These are phyloP conservation scores for Upupa epops DNA, from an alignment of 2,113 vertebrate species.

Conservation along the genomic window DNA sequence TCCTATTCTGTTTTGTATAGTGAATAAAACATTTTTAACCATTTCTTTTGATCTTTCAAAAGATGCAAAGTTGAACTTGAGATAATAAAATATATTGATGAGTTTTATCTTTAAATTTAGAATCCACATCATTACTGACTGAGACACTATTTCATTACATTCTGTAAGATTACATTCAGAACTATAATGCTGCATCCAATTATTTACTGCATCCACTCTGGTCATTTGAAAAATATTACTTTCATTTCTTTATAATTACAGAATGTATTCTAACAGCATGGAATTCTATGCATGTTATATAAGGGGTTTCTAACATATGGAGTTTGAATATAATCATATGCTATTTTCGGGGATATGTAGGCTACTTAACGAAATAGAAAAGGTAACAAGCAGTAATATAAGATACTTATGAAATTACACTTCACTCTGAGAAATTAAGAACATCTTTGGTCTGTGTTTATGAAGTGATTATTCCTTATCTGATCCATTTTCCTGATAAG, in stretches of 20 bases:
- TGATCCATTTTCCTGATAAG: neutral
- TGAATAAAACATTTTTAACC: neutral
- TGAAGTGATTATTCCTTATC: neutral
- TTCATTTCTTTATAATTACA: neutral
- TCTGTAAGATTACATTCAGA: neutral
- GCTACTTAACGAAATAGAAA: neutral
- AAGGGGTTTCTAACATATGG: neutral
- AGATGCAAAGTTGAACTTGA: neutral
- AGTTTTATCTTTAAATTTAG: neutral
- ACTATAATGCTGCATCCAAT: neutral
- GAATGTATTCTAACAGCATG: neutral
- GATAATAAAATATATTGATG: neutral
- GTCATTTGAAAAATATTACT: constrained; percentile 13
- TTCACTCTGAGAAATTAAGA: neutral
- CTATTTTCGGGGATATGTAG: neutral
- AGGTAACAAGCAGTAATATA: neutral
- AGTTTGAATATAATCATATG: neutral
- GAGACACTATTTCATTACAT: neutral
- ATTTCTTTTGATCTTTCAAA: neutral
- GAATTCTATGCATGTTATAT: neutral
- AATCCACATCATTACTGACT: neutral
- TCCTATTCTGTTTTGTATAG: neutral
- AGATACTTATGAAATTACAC: neutral
- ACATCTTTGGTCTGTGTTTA: neutral
- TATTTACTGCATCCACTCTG: neutral